Evolutionary conservation across 2,113 vertebrate species (phyloP).

Genomic region (Axis porcinus): DNA sequence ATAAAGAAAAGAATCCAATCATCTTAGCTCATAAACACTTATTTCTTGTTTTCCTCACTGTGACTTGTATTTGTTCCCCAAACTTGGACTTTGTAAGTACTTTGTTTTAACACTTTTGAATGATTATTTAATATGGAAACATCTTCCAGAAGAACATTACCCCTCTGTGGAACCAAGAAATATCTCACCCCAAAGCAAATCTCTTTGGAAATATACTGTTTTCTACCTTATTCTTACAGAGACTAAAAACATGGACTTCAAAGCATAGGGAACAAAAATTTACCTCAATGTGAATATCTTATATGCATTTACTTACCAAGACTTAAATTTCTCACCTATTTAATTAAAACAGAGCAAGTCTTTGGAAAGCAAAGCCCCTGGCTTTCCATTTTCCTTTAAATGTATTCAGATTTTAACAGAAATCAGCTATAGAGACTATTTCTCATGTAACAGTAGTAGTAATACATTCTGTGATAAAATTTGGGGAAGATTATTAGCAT

Average conservation of each 20-base stretch:
- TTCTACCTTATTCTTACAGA: neutral
- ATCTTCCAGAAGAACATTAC: neutral
- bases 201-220: neutral
- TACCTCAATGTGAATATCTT: neutral
- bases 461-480: neutral
- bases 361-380: neutral
- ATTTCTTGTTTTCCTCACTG: neutral
- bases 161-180: neutral
- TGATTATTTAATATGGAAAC: constrained; percentile 5
- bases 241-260: neutral
- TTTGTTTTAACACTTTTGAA: constrained; percentile 14
- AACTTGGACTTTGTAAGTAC: neutral
- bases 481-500: neutral
- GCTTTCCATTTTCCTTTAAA: neutral
- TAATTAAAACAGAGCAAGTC: neutral
- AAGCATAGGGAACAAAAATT: neutral
- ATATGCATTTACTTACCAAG: neutral
- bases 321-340: neutral
- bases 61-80: neutral
- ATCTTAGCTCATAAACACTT: neutral
- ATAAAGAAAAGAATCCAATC: neutral
- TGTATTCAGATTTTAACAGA: constrained; percentile 3
- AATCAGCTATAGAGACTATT: neutral
- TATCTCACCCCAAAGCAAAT: neutral
- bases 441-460: neutral